Evolutionary conservation across 2,888 invertebrate genomes (phyloP), one percentile per base, ranked within the genome.

Genomic region (Drosophila kanekoi): DNA sequence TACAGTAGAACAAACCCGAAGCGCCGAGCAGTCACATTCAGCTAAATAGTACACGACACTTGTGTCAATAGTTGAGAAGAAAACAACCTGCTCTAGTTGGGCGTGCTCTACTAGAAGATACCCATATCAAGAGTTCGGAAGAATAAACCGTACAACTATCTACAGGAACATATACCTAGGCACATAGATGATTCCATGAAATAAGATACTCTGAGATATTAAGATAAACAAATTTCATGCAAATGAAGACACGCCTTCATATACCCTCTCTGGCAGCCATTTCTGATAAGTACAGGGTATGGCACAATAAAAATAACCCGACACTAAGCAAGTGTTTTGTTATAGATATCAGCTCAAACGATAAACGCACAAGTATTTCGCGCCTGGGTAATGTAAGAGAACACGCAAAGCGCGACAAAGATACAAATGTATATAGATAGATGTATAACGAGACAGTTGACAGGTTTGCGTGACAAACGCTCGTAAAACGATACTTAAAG

Each of bases 31-130:
- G 85, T 64, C 69, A 68, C 77, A 73, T 40, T 67, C 43, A 59
- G 62, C 63, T 51, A 53, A 33, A 63, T 67, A 70, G 74, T 65
- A 67, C 63, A 77, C 60, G 79, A 58, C 81, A 82, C 79, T 87
- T 87, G 87, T 87, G 81, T 82, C 85, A 82, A 82, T 82, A 82
- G 72, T 66, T 70, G 49, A 62, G 48, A 37, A 56, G 44, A 51
- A 57, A 77, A 44, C 8, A 58, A 43, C 13, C 13, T 11, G 32
- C n/a, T 32, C 14, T 9, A 23, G n/a, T 11, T 44, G 4, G 11
- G 4, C 2, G 11, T 14, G 16, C 0, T 10, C 8, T 41, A 47
- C 63, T 56, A 1, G 11, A 6, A 51, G n/a, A 59, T 65, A 45
- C 63, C 9, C 2, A 28, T 2, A 28, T 28, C 8, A 2, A 28